Evolutionary conservation across 2,797 vertebrate species (phyloP).

Genomic region (Sylvilagus floridanus): DNA sequence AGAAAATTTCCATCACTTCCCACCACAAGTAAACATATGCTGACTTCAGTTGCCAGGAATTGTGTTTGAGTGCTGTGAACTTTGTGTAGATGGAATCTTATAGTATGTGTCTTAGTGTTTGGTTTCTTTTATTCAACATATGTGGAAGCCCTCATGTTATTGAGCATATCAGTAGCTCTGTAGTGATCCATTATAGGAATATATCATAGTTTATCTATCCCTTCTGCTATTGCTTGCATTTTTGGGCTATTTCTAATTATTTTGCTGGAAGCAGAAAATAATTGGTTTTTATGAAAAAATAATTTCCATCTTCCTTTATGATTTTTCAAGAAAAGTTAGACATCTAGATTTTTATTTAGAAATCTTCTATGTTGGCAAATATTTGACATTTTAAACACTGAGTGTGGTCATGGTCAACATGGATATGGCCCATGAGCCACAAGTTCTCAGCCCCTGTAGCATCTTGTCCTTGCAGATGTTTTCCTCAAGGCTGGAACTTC

Average conservation of each 20-base stretch:
- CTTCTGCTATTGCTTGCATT: background rate
- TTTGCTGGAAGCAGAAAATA: background rate
- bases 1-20: background rate
- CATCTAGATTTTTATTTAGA: background rate
- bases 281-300: background rate
- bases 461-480: conserved; percentile 30
- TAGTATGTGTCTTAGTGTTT: background rate
- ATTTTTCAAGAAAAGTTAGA: conserved; percentile 16
- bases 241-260: background rate
- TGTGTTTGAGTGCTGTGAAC: background rate
- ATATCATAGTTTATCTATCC: background rate
- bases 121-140: background rate
- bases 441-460: background rate
- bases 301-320: background rate
- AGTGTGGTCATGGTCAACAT: background rate
- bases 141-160: background rate
- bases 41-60: background rate
- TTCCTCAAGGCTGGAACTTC: background rate
- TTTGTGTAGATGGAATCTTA: background rate
- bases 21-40: background rate
- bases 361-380: conserved; percentile 2
- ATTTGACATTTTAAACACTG: background rate
- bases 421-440: background rate
- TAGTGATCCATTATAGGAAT: background rate
- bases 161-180: background rate